Evolutionary conservation across 2,113 vertebrate species (phyloP), one percentile per base, ranked within the genome.

Genomic region (Hemicordylus capensis): DNA sequence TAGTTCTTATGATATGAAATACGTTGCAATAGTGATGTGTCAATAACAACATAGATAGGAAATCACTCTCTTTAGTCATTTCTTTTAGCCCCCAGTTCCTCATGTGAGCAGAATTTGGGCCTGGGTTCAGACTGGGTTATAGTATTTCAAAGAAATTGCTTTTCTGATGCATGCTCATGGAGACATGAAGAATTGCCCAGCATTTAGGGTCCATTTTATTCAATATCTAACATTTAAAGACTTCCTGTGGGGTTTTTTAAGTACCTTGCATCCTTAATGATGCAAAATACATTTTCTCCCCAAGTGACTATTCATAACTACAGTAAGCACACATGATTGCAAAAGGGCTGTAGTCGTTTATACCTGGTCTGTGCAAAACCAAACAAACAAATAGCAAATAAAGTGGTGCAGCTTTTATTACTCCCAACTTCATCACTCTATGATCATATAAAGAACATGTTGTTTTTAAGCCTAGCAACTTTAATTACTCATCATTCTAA

Each of bases 271-370:
- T 89, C 84, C 28, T 69, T 76, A 22, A 76, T 81, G 83, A 84
- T 56, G 88, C 58, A 84, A 91, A 90, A 56, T 37, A 88, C 76
- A 81, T 90, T 91, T 91, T 87, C 63, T 87, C 42, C 39, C 87
- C n/a, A 89, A 74, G 61, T 90, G 75, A 79, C 76, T 76, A n/a
- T n/a, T n/a, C n/a, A 10, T 11, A 85, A 54, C 79, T 72, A 81
- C 86, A 90, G 76, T 54, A 93, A 89, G 76, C 42, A 61, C 15
- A 73, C 17, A 56, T 61, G n/a, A 80, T 89, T 48, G 74, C 37
- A 72, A 20, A n/a, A 84, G 56, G 67, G 58, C 51, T 90, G 26
- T 51, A 75, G 48, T 87, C 31, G 28, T 77, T 82, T 82, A 77
- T 37, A 82, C 73, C 11, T 87, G 67, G 80, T 70, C 7, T 67